phyloP scores from a whole-genome alignment of 64 coral and sea anemone species.

The Anthopleura sola region DNA sequence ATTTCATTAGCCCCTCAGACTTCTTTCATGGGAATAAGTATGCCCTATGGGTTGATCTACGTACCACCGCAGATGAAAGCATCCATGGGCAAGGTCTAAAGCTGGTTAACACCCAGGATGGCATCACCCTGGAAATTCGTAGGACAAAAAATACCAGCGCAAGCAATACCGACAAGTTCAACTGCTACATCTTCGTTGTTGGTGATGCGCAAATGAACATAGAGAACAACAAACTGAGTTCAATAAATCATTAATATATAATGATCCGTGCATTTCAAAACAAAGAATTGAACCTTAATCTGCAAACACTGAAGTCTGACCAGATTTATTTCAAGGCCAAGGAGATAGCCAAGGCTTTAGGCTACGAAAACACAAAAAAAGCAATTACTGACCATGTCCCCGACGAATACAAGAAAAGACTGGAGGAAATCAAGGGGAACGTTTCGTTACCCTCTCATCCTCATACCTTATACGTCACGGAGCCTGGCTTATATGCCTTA shows the following conservation, averaged over 20 bases:
- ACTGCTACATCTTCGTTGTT: constrained; percentile 24
- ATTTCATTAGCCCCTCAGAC: neutral
- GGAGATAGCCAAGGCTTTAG: neutral
- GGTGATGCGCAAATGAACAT: neutral
- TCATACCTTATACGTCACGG: neutral
- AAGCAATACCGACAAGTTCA: neutral
- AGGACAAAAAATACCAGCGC: neutral
- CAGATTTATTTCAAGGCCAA: neutral
- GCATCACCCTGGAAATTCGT: constrained; percentile 4
- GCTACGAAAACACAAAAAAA: neutral
- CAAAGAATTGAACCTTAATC: neutral
- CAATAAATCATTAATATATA: neutral
- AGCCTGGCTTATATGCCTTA: neutral
- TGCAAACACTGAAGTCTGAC: neutral
- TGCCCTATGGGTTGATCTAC: constrained; percentile 7
- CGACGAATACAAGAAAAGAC: neutral
- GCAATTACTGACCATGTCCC: neutral
- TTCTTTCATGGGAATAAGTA: neutral
- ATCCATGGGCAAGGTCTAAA: constrained; percentile 6
- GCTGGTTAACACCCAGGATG: constrained; percentile 21
- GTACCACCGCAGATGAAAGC: neutral
- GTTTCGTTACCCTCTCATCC: neutral
- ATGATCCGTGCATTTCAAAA: neutral
- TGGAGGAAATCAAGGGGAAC: neutral
- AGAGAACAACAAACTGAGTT: neutral